Percentiles rank a stretch among this genome's conserved stretches.
Conservation (phyloP, 2,113 vertebrate genomes). For the Melanerpes formicivorus region DNA sequence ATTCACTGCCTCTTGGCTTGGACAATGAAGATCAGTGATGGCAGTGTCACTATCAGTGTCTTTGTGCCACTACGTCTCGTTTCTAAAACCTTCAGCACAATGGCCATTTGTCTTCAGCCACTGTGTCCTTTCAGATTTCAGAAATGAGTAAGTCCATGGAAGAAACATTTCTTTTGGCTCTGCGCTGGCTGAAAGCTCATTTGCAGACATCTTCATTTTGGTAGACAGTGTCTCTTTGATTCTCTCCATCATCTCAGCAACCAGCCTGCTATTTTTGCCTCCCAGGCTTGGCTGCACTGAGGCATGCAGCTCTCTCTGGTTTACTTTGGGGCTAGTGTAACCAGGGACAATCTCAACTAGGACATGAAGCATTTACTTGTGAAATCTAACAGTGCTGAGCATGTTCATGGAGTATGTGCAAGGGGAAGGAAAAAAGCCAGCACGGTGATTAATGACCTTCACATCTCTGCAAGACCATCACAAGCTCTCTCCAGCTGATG, state of each 20-base stretch:
- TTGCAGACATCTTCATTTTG: constrained; percentile 34
- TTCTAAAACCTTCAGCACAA: constrained; percentile 41
- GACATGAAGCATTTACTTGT: constrained; percentile 1
- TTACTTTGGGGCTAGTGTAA: not conserved
- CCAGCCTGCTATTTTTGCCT: constrained; percentile 43
- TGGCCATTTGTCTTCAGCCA: constrained; percentile 43
- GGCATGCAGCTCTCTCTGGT: not conserved
- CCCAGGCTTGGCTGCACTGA: not conserved
- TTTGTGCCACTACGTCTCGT: not conserved
- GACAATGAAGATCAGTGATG: constrained; percentile 53
- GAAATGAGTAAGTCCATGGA: constrained; percentile 40
- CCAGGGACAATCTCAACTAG: not conserved
- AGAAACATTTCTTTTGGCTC: constrained; percentile 65
- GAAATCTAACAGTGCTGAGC: constrained; percentile 43
- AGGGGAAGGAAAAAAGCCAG: not conserved
- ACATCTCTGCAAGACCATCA: not conserved
- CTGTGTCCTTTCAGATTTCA: constrained; percentile 39
- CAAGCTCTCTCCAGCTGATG: not conserved
- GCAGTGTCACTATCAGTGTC: constrained; percentile 32
- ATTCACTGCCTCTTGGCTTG: not conserved
- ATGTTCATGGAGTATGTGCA: not conserved
- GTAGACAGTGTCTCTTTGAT: constrained; percentile 60
- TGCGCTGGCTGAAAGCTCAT: not conserved
- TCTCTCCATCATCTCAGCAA: constrained; percentile 6
- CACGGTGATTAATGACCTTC: accelerated